A percentile compares a stretch with the other conserved stretches of the same genome.
Evolutionary conservation across 2,888 invertebrate species (phyloP).

Genomic region (Phyto melanocephala): DNA sequence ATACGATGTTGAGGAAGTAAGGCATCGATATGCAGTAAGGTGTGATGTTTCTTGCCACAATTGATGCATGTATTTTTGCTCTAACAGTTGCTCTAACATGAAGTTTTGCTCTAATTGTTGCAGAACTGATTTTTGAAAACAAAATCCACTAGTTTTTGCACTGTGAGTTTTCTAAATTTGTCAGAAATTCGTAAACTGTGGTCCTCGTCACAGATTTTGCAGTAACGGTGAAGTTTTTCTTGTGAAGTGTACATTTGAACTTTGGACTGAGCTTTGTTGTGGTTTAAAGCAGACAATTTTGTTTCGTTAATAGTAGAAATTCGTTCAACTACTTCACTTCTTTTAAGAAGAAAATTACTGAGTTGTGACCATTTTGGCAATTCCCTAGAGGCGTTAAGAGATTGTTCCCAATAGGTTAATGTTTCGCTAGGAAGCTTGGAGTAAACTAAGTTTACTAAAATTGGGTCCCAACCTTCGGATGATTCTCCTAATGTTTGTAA

Average conservation of each 20-base stretch:
- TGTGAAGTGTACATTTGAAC: background rate
- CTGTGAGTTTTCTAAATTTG: background rate
- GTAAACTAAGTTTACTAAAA: background rate
- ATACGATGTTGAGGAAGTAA: no score
- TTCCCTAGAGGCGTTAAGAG: background rate
- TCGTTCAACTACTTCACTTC: conserved; percentile 15
- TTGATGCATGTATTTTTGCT: conserved; percentile 7
- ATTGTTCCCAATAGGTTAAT: background rate
- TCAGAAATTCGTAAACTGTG: background rate
- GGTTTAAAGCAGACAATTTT: background rate
- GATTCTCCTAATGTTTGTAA: background rate
- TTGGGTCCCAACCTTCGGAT: background rate
- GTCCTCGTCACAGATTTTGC: background rate
- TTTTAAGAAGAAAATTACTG: background rate
- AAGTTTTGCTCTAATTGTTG: background rate
- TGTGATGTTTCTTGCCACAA: background rate
- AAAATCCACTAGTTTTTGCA: conserved; percentile 13
- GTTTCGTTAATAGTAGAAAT: background rate
- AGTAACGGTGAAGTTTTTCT: background rate
- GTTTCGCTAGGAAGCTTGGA: background rate
- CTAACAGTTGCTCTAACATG: background rate
- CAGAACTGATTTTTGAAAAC: background rate
- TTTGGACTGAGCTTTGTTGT: background rate
- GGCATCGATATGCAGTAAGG: background rate
- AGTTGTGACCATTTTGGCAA: conserved; percentile 9